Base-by-base conservation (phyloP, 1,140 invertebrate genomes). In the Magallana gigas region DNA sequence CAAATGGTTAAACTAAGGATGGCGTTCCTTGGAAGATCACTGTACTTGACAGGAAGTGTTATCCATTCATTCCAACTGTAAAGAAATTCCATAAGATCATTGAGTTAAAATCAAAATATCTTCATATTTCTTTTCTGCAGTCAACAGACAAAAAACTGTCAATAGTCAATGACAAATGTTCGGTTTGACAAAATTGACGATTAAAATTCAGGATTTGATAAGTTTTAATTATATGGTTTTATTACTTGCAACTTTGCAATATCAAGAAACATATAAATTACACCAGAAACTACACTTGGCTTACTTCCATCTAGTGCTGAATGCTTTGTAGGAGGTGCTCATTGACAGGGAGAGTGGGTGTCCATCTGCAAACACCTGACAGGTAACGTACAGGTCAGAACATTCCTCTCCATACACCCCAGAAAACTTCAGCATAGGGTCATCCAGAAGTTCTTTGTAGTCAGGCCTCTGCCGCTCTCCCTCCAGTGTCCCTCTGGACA, bases 11-110 rank as follows among this genome's bases (percentile, higher is more conserved):
- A 96, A 16, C 97, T 97, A n/a, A 99, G 95, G 87, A 97, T 96
- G 12, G 99, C 97, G 95, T 98, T 97, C 82, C 98, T 95, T 4
- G 98, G 98, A 57, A 99, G 94, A 94, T 99, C 98, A 93, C 97
- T 97, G 94, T 97, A 99, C 92, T 97, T 97, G 11, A 99, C 95
- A 1, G 99, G 99, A 86, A 99, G 94, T 6, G 96, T 97, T 8
- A 99, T 95, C 98, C 99, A 99, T 95, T 99, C 98, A 95, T 99
- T 99, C 99, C 99, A 99, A 94, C 97, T 98, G 83, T 89, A 93
- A 91, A 84, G 84, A 85, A 89, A 87, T 60, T 68, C 2, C 36
- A 48, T 5, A 2, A 48, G 2, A 48, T 48, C 5, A 48, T 48
- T 48, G 36, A 48, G 36, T 48, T 48, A 48, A 48, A 48, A 48